A percentile compares a stretch with the other conserved stretches of the same genome.
These are phyloP conservation scores for Drosophila emarginata DNA, from an alignment of 2,888 invertebrate species.

Conservation along the genomic window DNA sequence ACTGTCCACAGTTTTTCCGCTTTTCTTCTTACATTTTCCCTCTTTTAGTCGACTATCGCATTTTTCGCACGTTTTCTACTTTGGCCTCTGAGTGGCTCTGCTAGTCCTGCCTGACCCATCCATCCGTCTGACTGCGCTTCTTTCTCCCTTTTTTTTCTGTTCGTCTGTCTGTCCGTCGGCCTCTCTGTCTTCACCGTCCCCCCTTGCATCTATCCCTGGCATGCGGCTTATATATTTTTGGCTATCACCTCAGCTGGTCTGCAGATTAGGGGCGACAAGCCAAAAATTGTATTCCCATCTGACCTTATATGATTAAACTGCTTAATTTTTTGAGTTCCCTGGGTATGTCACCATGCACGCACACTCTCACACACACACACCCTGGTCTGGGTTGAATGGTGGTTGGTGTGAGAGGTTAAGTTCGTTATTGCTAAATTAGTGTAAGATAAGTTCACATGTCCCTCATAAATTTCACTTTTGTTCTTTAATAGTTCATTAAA, in stretches of 20 bases:
- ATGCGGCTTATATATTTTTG: neutral
- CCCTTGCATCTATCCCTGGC: neutral
- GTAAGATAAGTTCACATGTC: conserved; percentile 1
- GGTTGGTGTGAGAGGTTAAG: conserved; percentile 5
- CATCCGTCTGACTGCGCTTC: too few species aligned
- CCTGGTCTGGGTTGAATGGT: neutral
- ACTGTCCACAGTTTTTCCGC: conserved; percentile 68
- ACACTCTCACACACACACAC: neutral
- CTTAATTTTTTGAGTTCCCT: conserved; percentile 48
- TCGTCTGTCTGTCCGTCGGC: neutral
- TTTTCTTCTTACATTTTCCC: conserved; percentile 48
- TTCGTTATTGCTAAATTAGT: conserved; percentile 40
- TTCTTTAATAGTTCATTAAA: conserved; percentile 62
- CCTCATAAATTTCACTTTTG: conserved; percentile 35
- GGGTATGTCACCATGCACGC: neutral
- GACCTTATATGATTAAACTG: conserved; percentile 56
- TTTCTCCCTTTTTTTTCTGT: too few species aligned
- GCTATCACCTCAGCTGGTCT: neutral
- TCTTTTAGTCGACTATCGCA: conserved; percentile 29
- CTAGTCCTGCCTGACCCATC: too few species aligned
- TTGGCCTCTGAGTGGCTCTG: conserved; percentile 51
- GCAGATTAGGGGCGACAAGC: neutral
- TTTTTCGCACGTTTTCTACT: conserved; percentile 71
- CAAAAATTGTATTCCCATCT: conserved; percentile 20
- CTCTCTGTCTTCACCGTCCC: neutral